These are phyloP conservation scores for Desoria tigrina DNA, from an alignment of 2,888 invertebrate genomes.

Conservation along the genomic window DNA sequence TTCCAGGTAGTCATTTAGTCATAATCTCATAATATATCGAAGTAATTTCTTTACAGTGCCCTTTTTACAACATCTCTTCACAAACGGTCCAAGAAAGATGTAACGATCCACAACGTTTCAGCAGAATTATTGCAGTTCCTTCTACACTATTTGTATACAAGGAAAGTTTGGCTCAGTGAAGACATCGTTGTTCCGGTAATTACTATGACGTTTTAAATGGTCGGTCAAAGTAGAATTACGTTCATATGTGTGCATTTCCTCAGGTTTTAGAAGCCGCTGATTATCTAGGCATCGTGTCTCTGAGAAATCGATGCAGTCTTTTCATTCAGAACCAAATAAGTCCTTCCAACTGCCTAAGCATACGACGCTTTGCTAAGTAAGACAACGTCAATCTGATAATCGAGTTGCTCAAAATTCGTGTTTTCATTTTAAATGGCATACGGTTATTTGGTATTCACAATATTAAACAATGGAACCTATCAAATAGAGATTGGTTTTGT, in stretches of 20 bases:
- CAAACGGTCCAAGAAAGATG: conserved; percentile 68
- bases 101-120: conserved; percentile 74
- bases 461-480: no score
- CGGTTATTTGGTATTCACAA: no score
- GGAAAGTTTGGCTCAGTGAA: conserved; percentile 72
- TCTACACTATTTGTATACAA: conserved; percentile 81
- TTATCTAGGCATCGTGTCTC: conserved; percentile 66
- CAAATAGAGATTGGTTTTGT: conserved; percentile 62
- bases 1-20: no score
- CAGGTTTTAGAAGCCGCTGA: conserved; percentile 78
- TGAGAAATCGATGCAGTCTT: conserved; percentile 63
- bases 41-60: conserved; percentile 62
- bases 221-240: no score
- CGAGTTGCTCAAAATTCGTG: no score
- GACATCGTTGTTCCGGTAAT: conserved; percentile 69
- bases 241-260: background rate
- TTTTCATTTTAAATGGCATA: no score
- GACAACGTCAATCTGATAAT: conserved; percentile 18
- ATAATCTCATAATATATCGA: background rate
- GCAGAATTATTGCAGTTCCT: conserved; percentile 75
- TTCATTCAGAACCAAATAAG: conserved; percentile 70
- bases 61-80: conserved; percentile 79
- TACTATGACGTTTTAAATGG: background rate
- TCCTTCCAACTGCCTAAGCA: conserved; percentile 79
- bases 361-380: conserved; percentile 78